A percentile compares a stretch with the other conserved stretches of the same genome.
Evolutionary conservation across 2,888 invertebrate species (phyloP).

Genomic region (Leptopilina drosophilae): DNA sequence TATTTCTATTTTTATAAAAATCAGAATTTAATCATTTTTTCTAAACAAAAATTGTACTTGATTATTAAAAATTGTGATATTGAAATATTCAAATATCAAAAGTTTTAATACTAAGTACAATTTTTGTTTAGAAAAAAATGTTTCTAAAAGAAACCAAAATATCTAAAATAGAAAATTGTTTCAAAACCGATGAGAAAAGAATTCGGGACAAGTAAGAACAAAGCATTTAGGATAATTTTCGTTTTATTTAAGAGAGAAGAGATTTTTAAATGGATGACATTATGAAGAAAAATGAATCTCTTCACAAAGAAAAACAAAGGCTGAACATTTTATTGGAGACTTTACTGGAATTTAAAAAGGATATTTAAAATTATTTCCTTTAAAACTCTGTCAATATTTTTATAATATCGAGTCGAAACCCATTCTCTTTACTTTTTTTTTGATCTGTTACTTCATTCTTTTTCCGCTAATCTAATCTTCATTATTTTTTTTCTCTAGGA

Average conservation of each 20-base stretch:
- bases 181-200: neutral
- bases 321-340: neutral
- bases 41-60: no score
- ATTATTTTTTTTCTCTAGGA: neutral
- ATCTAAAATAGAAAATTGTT: neutral
- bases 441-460: neutral
- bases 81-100: no score
- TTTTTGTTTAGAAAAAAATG: no score
- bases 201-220: neutral
- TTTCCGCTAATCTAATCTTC: conserved; percentile 24
- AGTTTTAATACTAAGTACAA: no score
- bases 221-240: conserved; percentile 5
- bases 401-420: neutral
- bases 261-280: conserved; percentile 35
- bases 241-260: conserved; percentile 32
- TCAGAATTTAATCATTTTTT: neutral
- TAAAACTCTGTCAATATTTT: conserved; percentile 1
- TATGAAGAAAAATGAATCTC: conserved; percentile 27
- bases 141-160: no score
- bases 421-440: neutral
- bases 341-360: conserved; percentile 1
- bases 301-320: conserved; percentile 21
- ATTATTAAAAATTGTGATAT: no score
- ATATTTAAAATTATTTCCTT: neutral
- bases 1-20: neutral